Percentiles rank a stretch among this genome's conserved stretches.
These are phyloP conservation scores for Argyresthia goedartella DNA, from an alignment of 2,888 invertebrate species.

Conservation along the genomic window DNA sequence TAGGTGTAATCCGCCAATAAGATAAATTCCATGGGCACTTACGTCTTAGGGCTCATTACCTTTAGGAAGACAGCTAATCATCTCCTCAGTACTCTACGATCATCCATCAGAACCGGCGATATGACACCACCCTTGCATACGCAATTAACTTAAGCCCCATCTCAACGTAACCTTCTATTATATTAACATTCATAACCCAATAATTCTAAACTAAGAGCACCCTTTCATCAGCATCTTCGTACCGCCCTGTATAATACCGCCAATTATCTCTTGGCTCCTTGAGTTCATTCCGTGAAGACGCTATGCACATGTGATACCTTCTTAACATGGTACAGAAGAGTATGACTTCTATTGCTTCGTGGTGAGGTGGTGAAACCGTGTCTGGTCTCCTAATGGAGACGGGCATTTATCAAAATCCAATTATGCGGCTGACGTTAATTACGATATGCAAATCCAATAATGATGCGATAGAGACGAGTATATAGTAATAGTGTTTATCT, in stretches of 20 bases:
- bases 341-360: no score
- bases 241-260: background rate
- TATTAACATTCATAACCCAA: constrained; percentile 1
- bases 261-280: constrained; percentile 8
- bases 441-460: background rate
- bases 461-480: no score
- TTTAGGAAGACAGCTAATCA: no score
- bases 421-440: background rate
- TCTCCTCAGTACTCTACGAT: no score
- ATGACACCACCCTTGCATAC: no score
- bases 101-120: no score
- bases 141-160: background rate
- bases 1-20: no score
- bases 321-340: background rate
- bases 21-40: no score
- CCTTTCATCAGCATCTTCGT: constrained; percentile 1
- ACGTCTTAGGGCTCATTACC: no score
- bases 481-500: no score
- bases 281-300: constrained; percentile 17
- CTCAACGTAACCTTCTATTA: background rate
- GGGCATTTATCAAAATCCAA: constrained; percentile 21
- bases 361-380: background rate
- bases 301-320: background rate
- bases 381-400: constrained; percentile 9
- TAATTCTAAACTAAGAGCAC: background rate